Base-by-base conservation (phyloP, 2,113 vertebrate species). In the Solea solea region DNA sequence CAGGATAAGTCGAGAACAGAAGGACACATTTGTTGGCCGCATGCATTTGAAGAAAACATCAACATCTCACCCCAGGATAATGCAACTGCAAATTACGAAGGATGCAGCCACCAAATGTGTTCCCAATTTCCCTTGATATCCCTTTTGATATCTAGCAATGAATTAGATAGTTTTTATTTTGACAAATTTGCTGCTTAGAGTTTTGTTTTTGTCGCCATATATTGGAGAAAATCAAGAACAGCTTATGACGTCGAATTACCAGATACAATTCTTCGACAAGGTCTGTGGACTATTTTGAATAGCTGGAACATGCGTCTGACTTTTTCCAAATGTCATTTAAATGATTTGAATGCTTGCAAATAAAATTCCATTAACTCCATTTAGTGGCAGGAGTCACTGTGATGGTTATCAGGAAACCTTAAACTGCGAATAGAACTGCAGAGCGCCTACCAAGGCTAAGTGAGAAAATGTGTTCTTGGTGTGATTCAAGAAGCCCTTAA, bases 401-500 rank as follows among this genome's bases (percentile, higher is more conserved):
- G 61, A 67, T 2, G 25, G 60, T 68, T 78, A 73, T 73, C 51
- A 64, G 50, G 7, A 59, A 65, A 60, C 34, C 41, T 73, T 66
- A 60, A 62, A 72, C 56, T 64, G 57, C 45, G 55, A 81, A 76
- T 72, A 60, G 68, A 74, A 60, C 49, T 67, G 67, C 60, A n/a
- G 27, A 39, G 41, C 64, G 55, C 16, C 62, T 49, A 45, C 16
- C 27, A 15, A 49, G 64, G 44, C 44, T 56, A 41, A 64, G 60
- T 53, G 72, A 2, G 65, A 64, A 69, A 79, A 60, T 65, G 16
- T 69, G 63, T 57, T 76, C 48, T 53, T 52, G 72, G 59, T 56
- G 58, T 59, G 80, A 84, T 76, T 75, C 1, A 8, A 77, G 50
- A 79, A 73, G 21, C 74, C 71, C 82, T 81, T 64, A 74, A 79